phyloP scores from a whole-genome alignment of 2,113 vertebrate species.

The Rhinogobius similis region DNA sequence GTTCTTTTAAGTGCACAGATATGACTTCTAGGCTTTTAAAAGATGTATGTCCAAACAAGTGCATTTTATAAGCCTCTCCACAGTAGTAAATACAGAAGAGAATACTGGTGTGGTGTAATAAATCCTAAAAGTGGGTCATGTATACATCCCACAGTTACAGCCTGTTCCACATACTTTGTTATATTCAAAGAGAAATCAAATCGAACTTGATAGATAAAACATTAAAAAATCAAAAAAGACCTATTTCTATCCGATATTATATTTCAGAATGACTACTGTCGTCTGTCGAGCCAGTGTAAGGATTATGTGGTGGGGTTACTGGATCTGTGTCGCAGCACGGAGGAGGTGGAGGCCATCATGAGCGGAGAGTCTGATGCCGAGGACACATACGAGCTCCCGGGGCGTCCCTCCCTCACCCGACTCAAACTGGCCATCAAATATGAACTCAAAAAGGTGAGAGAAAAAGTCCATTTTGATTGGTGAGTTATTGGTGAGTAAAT shows the following conservation, averaged over 20 bases:
- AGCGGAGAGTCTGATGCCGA: slow-evolving; percentile 85
- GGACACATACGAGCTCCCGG: slow-evolving; percentile 72
- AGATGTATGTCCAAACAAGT: slow-evolving; percentile 22
- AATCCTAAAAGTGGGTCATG: too few species aligned
- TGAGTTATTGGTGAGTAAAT: not conserved
- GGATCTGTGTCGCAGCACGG: slow-evolving; percentile 95
- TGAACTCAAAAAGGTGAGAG: slow-evolving; percentile 93
- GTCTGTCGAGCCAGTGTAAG: slow-evolving; percentile 96
- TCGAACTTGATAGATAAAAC: not conserved
- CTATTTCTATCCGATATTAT: not conserved
- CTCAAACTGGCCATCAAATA: slow-evolving; percentile 98
- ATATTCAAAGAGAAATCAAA: not conserved
- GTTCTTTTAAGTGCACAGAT: slow-evolving; percentile 13
- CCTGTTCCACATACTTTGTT: slow-evolving; percentile 2
- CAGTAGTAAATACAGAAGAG: slow-evolving; percentile 26
- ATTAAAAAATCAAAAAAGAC: not conserved
- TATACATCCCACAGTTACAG: too few species aligned
- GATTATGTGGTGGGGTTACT: slow-evolving; percentile 97
- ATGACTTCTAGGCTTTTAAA: not conserved
- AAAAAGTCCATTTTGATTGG: not conserved
- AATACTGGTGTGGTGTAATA: slow-evolving; percentile 1
- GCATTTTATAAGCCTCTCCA: slow-evolving; percentile 42
- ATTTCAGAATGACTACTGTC: slow-evolving; percentile 89
- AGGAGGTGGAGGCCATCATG: slow-evolving; percentile 97
- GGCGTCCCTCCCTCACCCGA: slow-evolving; percentile 88